Evolutionary conservation across 92 coral and sea anemone genomes (phyloP), one percentile per base, ranked within the genome.

Genomic region (Porites divaricata): DNA sequence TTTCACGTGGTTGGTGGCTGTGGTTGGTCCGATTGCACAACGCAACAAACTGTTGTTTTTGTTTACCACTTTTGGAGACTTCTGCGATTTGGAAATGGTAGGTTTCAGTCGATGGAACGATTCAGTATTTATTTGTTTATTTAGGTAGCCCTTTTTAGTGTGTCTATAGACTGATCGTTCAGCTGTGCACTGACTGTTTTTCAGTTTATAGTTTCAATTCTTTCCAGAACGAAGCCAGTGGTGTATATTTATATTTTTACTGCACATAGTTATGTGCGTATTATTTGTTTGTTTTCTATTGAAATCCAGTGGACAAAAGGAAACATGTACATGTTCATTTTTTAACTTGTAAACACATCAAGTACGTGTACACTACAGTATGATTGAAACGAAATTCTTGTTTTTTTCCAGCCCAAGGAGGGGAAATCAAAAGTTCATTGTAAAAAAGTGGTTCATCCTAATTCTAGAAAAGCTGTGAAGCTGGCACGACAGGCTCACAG

Each of bases 401-500:
- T 81, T 5, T 54, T 48, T 45, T 22, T 41, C 16, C 62, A 91
- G 94, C 94, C 94, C 1, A 91, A 91, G 53, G 91, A 87, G 54
- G 83, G 84, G 59, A 91, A 91, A 70, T 77, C 87, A 63, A 88
- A 88, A 66, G 78, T 83, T 1, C 94, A 91, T 23, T 86, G 87
- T 76, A 89, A 89, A 71, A 94, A 92, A 80, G 88, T 86, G n/a
- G 80, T 94, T 25, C 98, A 94, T 56, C 98, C 98, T 3, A 87
- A 89, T 53, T 94, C 98, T 65, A 87, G 98, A 63, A 94, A 94
- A 81, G 98, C 98, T 51, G 65, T 93, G 28, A 94, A 94, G 83
- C 70, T 94, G 75, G 91, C 95, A 64, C 75, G 94, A 56, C 83
- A 89, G 66, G 95, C 95, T 14, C 90, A 92, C 63, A 86, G 95